A percentile compares a stretch with the other conserved stretches of the same genome.
phyloP scores from a whole-genome alignment of 2,888 invertebrate genomes.

The Pristionchus entomophagus region DNA sequence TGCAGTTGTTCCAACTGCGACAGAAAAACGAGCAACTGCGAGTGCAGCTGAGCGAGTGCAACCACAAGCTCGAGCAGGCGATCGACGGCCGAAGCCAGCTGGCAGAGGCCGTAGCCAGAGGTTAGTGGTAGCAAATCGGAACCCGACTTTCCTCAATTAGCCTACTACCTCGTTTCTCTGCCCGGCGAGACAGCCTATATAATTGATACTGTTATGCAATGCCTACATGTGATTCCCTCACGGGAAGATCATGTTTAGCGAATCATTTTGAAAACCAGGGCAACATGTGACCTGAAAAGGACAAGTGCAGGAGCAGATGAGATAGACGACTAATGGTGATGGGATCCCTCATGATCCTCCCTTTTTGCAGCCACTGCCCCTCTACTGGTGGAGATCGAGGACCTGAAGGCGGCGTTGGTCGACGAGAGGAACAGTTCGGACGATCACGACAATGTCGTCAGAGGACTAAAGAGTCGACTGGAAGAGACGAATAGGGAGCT shows the following conservation, averaged over 20 bases:
- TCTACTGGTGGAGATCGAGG: constrained; percentile 51
- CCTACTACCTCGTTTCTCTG: neutral
- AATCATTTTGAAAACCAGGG: no score
- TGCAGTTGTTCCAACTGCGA: constrained; percentile 18
- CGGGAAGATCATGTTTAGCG: no score
- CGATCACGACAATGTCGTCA: constrained; percentile 46
- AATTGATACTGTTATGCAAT: no score
- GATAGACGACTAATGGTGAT: neutral
- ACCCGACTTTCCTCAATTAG: neutral
- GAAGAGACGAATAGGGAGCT: constrained; percentile 41
- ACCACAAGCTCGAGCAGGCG: neutral
- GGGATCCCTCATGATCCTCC: no score
- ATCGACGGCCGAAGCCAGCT: neutral
- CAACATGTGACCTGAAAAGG: no score
- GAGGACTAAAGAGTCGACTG: constrained; percentile 38
- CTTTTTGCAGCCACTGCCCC: constrained; percentile 52
- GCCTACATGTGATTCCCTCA: no score
- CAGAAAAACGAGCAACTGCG: constrained; percentile 12
- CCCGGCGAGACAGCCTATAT: no score
- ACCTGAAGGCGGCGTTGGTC: constrained; percentile 49
- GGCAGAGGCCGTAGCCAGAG: constrained; percentile 25
- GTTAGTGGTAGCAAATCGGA: no score
- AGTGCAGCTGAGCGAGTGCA: neutral
- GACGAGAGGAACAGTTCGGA: constrained; percentile 47
- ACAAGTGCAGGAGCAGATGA: neutral